A percentile compares a stretch with the other conserved stretches of the same genome.
Evolutionary conservation across 2,113 vertebrate genomes (phyloP).

Genomic region (Nyctibius bracteatus): DNA sequence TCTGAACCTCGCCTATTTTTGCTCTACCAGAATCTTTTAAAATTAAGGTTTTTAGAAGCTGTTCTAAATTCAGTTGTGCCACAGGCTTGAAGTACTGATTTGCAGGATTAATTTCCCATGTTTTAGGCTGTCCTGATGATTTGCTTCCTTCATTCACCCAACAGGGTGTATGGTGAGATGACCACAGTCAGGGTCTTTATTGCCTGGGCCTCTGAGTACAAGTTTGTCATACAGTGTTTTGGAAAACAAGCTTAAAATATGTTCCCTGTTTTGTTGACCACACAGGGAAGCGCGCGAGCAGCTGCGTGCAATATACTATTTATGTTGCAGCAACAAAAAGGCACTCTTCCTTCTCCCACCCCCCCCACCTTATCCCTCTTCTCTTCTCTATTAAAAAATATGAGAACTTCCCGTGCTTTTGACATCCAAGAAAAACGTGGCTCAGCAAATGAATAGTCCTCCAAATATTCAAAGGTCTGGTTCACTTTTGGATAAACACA

Average conservation of each 20-base stretch:
- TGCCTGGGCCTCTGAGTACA: neutral
- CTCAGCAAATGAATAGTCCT: slow-evolving; percentile 39
- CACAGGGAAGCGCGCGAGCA: slow-evolving; percentile 49
- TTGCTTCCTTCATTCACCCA: neutral
- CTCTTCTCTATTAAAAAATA: slow-evolving; percentile 10
- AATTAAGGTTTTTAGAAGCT: neutral
- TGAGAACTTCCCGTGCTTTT: slow-evolving; percentile 19
- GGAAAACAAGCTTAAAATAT: slow-evolving; percentile 65
- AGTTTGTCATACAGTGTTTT: slow-evolving; percentile 42
- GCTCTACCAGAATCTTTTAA: neutral
- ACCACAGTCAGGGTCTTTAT: neutral
- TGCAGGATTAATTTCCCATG: neutral
- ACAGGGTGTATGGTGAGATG: neutral
- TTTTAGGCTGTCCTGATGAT: neutral
- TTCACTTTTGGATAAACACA: slow-evolving; percentile 56
- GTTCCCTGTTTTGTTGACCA: slow-evolving; percentile 62
- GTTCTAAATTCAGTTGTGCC: neutral
- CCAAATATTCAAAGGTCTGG: slow-evolving; percentile 61
- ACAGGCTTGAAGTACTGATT: neutral
- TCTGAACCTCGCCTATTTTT: neutral
- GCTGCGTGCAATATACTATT: slow-evolving; percentile 20
- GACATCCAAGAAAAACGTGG: slow-evolving; percentile 42
- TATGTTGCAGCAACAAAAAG: slow-evolving; percentile 14
- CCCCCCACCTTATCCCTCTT: neutral
- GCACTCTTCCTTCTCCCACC: neutral